Base-by-base conservation (phyloP, 2,113 vertebrate genomes). In the Potamarius usumacintae region DNA sequence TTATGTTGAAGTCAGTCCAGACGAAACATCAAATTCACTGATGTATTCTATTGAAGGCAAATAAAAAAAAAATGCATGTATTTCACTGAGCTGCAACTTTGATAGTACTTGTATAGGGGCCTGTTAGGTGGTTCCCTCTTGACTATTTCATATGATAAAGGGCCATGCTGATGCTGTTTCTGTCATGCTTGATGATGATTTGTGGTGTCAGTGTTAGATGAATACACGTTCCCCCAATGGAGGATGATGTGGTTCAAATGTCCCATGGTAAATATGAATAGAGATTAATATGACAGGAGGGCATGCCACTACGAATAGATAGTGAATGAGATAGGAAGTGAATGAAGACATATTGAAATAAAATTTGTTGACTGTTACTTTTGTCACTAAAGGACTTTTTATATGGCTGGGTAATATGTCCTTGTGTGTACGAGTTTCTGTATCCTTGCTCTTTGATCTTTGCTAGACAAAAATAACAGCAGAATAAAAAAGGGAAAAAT, bases 231-330 rank as follows among this genome's bases (percentile, higher is more conserved):
- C 88, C 87, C 90, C 90, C 93, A 93, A 94, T 94, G 92, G 93
- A 93, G 93, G 92, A 92, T 93, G 92, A 93, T 91, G 92, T 91
- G 91, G 92, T 93, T 94, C 92, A 92, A 94, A 94, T 93, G 94
- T 89, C 93, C 91, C 76, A 83, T 87, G 86, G 92, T 94, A 90
- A 92, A 86, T 92, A 89, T 88, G 89, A 93, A 93, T 92, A 93
- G 91, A 94, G 92, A 94, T 94, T 91, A 94, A 94, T 95, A 93
- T 92, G 93, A 92, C 92, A 90, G 88, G 82, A 27, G 84, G 53
- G 84, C 58, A 81, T 34, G 55, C 50, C n/a, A 74, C 87, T 90
- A 84, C 90, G 90, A 94, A 88, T 72, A 85, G 78, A 77, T 74
- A 89, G 76, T 79, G 48, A 86, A 77, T 84, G 25, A 65, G 78